These are phyloP conservation scores for Drosophila mercatorum DNA, from an alignment of 2,888 invertebrate genomes.

Conservation along the genomic window DNA sequence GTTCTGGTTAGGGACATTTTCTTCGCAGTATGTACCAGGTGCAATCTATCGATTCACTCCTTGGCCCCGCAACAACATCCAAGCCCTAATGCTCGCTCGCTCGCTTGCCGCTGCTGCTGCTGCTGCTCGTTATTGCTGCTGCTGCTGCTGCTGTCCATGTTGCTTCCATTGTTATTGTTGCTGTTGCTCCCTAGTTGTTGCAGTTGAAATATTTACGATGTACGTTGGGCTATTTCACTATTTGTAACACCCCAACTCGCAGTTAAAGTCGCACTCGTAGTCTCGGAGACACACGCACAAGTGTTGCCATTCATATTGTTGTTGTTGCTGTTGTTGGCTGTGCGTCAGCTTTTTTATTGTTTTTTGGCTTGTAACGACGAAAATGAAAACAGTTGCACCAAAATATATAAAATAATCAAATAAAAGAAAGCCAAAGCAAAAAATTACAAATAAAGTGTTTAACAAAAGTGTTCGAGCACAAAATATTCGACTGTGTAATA, in stretches of 20 bases:
- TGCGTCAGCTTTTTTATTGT: slow-evolving; percentile 60
- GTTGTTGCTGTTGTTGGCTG: slow-evolving; percentile 29
- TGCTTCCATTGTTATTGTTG: slow-evolving; percentile 54
- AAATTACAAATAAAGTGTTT: slow-evolving; percentile 12
- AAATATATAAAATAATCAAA: slow-evolving; percentile 76
- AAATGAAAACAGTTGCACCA: slow-evolving; percentile 65
- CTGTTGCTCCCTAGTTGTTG: slow-evolving; percentile 67
- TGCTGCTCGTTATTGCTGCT: slow-evolving; percentile 68
- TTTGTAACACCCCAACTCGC: slow-evolving; percentile 59
- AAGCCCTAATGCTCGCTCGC: slow-evolving; percentile 18
- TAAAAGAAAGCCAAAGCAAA: slow-evolving; percentile 46
- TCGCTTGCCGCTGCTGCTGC: slow-evolving; percentile 64
- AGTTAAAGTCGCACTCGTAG: slow-evolving; percentile 15
- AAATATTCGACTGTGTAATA: slow-evolving; percentile 5
- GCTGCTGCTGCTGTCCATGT: slow-evolving; percentile 39
- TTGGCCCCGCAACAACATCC: slow-evolving; percentile 25
- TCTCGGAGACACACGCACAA: slow-evolving; percentile 71
- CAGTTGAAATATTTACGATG: slow-evolving; percentile 80
- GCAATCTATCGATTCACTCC: slow-evolving; percentile 77
- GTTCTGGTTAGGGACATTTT: slow-evolving; percentile 62
- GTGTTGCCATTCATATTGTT: slow-evolving; percentile 54
- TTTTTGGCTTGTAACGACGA: slow-evolving; percentile 59
- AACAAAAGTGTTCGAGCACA: background rate
- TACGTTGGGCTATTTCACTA: slow-evolving; percentile 79
- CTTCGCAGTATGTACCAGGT: slow-evolving; percentile 71